These are phyloP conservation scores for Synodontis membranacea DNA, from an alignment of 2,113 vertebrate species.

Conservation along the genomic window DNA sequence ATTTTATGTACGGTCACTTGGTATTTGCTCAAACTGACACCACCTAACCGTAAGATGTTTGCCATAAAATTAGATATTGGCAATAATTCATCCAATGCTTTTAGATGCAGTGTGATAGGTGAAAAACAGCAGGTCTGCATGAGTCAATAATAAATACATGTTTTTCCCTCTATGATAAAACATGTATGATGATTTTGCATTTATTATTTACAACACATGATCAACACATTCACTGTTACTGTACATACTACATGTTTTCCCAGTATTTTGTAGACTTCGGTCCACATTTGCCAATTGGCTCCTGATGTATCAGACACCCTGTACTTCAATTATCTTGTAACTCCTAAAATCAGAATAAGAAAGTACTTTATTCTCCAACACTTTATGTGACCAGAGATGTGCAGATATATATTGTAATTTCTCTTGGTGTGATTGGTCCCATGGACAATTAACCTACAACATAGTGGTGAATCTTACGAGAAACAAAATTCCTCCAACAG, in stretches of 20 bases:
- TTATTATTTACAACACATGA: too few relatives aligned
- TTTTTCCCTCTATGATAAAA: background rate
- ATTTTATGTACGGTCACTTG: background rate
- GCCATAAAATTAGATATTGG: background rate
- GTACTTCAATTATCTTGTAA: too few relatives aligned
- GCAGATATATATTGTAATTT: too few relatives aligned
- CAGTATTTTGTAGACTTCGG: too few relatives aligned
- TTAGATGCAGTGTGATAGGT: background rate
- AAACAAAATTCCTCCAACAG: background rate
- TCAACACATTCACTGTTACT: too few relatives aligned
- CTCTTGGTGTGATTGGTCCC: background rate
- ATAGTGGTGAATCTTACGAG: background rate
- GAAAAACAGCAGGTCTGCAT: background rate
- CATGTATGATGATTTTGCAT: too few relatives aligned
- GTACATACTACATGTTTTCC: too few relatives aligned
- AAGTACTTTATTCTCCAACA: too few relatives aligned
- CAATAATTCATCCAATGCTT: background rate
- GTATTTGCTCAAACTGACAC: background rate
- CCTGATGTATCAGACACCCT: too few relatives aligned
- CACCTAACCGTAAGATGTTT: background rate
- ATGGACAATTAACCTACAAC: background rate
- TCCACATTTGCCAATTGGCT: too few relatives aligned
- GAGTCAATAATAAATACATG: background rate
- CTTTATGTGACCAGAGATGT: too few relatives aligned
- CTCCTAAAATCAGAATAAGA: too few relatives aligned